A percentile compares a stretch with the other conserved stretches of the same genome.
Evolutionary conservation across 2,797 vertebrate genomes (phyloP).

Genomic region (Gymnothorax reevesii): DNA sequence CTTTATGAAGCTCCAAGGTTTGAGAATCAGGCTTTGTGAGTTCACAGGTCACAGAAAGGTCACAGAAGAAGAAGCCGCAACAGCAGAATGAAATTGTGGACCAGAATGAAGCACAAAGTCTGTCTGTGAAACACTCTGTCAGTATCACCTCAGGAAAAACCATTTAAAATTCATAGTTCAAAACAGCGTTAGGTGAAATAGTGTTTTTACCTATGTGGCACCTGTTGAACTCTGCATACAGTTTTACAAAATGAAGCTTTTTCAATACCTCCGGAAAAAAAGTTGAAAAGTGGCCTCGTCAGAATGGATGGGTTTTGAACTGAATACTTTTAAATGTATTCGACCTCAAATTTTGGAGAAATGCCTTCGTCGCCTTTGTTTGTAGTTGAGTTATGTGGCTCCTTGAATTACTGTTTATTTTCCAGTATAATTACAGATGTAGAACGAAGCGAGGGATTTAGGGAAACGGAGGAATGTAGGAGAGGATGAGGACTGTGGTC

Average conservation of each 20-base stretch:
- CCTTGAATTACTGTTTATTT: slow-evolving; percentile 56
- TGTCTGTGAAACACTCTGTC: not conserved
- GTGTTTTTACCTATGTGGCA: slow-evolving; percentile 18
- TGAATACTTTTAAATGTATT: slow-evolving; percentile 39
- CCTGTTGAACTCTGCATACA: slow-evolving; percentile 1
- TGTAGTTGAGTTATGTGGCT: slow-evolving; percentile 52
- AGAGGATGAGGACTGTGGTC: not conserved
- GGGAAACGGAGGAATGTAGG: slow-evolving; percentile 1
- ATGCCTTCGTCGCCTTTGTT: slow-evolving; percentile 49
- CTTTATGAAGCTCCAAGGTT: slow-evolving; percentile 24
- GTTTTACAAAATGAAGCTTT: slow-evolving; percentile 16
- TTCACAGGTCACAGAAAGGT: slow-evolving; percentile 42
- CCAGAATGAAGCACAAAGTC: not conserved
- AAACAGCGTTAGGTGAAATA: slow-evolving; percentile 11
- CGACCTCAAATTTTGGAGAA: slow-evolving; percentile 39
- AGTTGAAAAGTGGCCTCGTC: slow-evolving; percentile 3
- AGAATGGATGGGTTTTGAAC: slow-evolving; percentile 32
- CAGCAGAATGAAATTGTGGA: not conserved
- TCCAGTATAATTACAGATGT: slow-evolving; percentile 51
- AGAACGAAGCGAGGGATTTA: slow-evolving; percentile 12
- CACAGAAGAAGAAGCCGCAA: slow-evolving; percentile 18
- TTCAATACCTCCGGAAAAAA: slow-evolving; percentile 13
- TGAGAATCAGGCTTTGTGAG: slow-evolving; percentile 29
- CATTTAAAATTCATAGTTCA: not conserved
- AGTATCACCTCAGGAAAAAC: not conserved